Evolutionary conservation across 2,888 invertebrate species (phyloP), one percentile per base, ranked within the genome.

Genomic region (Ferrisia virgata): DNA sequence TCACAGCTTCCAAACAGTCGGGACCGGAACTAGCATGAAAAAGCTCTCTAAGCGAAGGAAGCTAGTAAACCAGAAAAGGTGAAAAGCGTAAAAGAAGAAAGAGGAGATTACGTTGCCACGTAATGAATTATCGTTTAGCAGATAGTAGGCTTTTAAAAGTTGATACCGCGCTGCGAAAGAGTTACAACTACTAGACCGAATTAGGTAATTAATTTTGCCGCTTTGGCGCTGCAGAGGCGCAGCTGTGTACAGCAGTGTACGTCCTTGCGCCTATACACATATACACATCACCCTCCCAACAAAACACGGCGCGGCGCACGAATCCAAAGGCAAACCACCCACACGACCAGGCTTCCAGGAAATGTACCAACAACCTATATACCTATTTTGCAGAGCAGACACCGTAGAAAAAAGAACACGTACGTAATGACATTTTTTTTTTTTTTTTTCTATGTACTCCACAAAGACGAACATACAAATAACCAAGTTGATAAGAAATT

Each of bases 121-220:
- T 36, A 76, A 76, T 76, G 72, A 76, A 76, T 33, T 76, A 76
- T 76, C 36, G 72, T 76, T 36, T 36, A 31, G 31, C 69, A 69
- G 69, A 36, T 76, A 33, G 72, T 25, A 76, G 72, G 72, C 72
- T 76, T 76, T 76, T 76, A 76, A 76, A 76, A 76, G 33, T 76
- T 36, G 72, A 33, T 53, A 53, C 53, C 72, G 36, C 36, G 72
- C 33, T 36, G 18, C 36, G n/a, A 36, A 76, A 76, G 72, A 76
- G 72, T 76, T 76, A 76, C 64, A 64, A 64, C 64, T 15, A 28
- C 72, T 18, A 36, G 72, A 76, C 72, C 36, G 72, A 76, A 76
- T 76, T 36, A 36, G 33, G 72, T 76, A 76, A 76, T 76, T 76
- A 76, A 76, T 76, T 76, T 76, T 76, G 36, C 72, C 72, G 72